Evolutionary conservation across 2,888 invertebrate species (phyloP).

Genomic region (Acronicta psi): DNA sequence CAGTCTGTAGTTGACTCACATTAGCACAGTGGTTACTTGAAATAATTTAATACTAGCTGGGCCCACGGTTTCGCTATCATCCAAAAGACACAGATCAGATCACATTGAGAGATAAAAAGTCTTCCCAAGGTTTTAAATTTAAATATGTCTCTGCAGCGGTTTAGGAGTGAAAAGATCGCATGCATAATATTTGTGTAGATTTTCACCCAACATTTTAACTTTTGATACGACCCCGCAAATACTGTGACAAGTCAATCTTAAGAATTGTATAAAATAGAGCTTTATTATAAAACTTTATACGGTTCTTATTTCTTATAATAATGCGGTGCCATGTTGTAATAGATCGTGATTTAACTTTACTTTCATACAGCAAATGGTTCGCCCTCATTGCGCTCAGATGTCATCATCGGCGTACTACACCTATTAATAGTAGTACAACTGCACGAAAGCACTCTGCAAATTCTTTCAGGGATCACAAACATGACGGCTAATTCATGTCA

Average conservation of each 20-base stretch:
- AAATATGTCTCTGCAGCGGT: no score
- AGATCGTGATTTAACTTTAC: neutral
- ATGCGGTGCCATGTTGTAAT: neutral
- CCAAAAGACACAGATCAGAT: no score
- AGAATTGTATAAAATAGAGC: conserved; percentile 3
- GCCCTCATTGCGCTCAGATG: conserved; percentile 15
- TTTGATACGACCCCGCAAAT: conserved; percentile 38
- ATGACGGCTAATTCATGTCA: conserved; percentile 38
- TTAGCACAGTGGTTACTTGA: conserved; percentile 25
- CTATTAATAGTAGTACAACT: conserved; percentile 34
- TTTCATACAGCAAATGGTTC: conserved; percentile 1
- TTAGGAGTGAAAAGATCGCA: no score
- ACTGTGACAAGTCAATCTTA: conserved; percentile 17
- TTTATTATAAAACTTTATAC: neutral
- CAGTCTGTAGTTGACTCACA: conserved; percentile 21
- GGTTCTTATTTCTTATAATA: conserved; percentile 6
- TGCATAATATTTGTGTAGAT: no score
- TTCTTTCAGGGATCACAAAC: conserved; percentile 38
- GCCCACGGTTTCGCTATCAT: no score
- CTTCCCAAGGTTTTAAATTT: no score
- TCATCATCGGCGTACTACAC: conserved; percentile 15
- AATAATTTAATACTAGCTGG: no score
- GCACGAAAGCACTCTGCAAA: conserved; percentile 33
- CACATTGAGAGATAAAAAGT: no score
- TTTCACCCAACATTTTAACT: conserved; percentile 17